Conservation (phyloP, 2,888 invertebrate genomes). For the Drosophila rellima region DNA sequence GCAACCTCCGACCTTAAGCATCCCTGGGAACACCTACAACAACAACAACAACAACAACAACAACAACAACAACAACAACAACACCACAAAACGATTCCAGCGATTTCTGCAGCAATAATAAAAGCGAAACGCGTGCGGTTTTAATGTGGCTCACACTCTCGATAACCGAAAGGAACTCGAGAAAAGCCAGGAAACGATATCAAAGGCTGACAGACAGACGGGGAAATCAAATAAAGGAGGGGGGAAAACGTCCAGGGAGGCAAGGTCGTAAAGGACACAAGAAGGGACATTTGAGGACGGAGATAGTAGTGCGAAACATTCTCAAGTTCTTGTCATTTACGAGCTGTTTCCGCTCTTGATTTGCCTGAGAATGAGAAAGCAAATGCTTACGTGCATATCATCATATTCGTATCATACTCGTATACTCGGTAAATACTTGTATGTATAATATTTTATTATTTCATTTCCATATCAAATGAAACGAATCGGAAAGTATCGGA, state of each 20-base stretch:
- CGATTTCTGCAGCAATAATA: slow-evolving; percentile 57
- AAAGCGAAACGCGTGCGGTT: slow-evolving; percentile 68
- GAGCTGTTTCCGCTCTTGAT: slow-evolving; percentile 53
- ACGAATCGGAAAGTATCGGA: background rate
- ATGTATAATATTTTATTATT: slow-evolving; percentile 52
- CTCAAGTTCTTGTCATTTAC: slow-evolving; percentile 55
- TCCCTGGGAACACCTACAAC: slow-evolving; percentile 26
- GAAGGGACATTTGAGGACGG: slow-evolving; percentile 22
- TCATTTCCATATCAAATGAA: slow-evolving; percentile 47
- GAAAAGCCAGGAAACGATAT: slow-evolving; percentile 29
- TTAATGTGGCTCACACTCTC: slow-evolving; percentile 54
- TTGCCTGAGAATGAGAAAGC: slow-evolving; percentile 23
- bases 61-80: slow-evolving; percentile 3
- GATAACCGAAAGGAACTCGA: slow-evolving; percentile 2
- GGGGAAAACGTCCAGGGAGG: background rate
- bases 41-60: slow-evolving; percentile 1
- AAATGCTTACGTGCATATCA: slow-evolving; percentile 50
- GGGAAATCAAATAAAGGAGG: background rate
- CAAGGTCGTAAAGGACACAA: slow-evolving; percentile 47
- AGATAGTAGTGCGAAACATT: slow-evolving; percentile 54
- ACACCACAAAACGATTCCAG: slow-evolving; percentile 28
- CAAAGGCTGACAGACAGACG: slow-evolving; percentile 20
- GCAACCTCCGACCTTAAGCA: background rate
- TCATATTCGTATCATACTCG: slow-evolving; percentile 26
- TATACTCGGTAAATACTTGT: slow-evolving; percentile 25